Evolutionary conservation across 2,797 vertebrate genomes (phyloP).

Genomic region (Eupleurogrammus muticus): DNA sequence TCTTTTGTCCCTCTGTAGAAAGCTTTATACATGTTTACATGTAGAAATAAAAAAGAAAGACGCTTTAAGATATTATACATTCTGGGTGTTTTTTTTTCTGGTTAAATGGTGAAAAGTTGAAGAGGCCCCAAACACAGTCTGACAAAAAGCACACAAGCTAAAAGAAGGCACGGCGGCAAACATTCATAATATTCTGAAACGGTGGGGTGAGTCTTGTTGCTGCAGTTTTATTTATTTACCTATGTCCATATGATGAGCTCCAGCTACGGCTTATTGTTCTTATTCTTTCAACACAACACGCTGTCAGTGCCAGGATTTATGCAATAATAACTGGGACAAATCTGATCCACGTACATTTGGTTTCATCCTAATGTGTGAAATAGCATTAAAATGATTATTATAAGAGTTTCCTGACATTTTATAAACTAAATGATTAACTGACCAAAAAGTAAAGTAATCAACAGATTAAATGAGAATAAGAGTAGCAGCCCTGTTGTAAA

Average conservation of each 20-base stretch:
- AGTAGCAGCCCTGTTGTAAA: not conserved
- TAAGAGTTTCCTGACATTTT: not conserved
- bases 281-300: constrained; percentile 36
- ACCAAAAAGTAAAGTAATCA: not conserved
- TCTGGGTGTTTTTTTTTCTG: constrained; percentile 77
- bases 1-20: constrained; percentile 94
- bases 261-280: constrained; percentile 50
- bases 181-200: constrained; percentile 69
- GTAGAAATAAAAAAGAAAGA: constrained; percentile 83
- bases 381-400: not conserved
- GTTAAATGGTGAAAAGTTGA: constrained; percentile 49
- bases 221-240: constrained; percentile 23
- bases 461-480: not conserved
- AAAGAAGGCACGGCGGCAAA: constrained; percentile 54
- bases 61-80: constrained; percentile 88
- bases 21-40: constrained; percentile 93
- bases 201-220: constrained; percentile 59
- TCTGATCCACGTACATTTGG: too few species aligned
- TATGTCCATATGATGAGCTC: constrained; percentile 33
- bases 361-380: not conserved
- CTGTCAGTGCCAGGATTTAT: constrained; percentile 46
- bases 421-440: not conserved
- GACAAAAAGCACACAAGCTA: constrained; percentile 24
- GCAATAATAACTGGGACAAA: constrained; percentile 25
- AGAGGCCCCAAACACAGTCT: constrained; percentile 25